These are phyloP conservation scores for Myrmecobius fasciatus DNA, from an alignment of 2,113 vertebrate species.

Conservation along the genomic window DNA sequence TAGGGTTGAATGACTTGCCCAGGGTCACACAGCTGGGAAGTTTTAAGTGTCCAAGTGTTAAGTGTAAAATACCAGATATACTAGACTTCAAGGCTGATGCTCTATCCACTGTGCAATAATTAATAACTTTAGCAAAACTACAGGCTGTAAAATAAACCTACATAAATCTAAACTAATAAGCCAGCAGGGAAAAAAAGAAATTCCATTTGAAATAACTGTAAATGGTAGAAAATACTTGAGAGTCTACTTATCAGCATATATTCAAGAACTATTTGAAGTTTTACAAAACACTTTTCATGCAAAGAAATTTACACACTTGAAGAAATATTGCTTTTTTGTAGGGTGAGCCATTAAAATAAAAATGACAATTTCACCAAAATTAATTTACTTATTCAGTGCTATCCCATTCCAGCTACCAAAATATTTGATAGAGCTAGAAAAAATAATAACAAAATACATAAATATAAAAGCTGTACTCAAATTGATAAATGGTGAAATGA, in stretches of 20 bases:
- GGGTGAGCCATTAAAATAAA: neutral
- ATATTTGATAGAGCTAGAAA: neutral
- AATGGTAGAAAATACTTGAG: neutral
- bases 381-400: neutral
- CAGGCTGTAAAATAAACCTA: too few relatives aligned
- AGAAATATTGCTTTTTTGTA: neutral
- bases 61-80: too few relatives aligned
- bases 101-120: too few relatives aligned
- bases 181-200: neutral
- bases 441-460: neutral
- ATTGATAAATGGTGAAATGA: too few relatives aligned
- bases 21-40: too few relatives aligned
- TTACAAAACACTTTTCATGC: neutral
- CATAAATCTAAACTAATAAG: neutral
- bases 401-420: neutral
- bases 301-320: neutral
- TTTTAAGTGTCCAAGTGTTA: too few relatives aligned
- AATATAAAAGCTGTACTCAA: neutral
- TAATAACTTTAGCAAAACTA: too few relatives aligned
- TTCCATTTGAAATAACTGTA: neutral
- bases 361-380: neutral
- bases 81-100: too few relatives aligned
- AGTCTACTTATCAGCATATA: neutral
- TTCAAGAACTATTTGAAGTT: neutral
- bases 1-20: too few relatives aligned